A percentile compares a stretch with the other conserved stretches of the same genome.
Evolutionary conservation across 1,140 invertebrate species (phyloP).

Genomic region (Drosophila arawakana): DNA sequence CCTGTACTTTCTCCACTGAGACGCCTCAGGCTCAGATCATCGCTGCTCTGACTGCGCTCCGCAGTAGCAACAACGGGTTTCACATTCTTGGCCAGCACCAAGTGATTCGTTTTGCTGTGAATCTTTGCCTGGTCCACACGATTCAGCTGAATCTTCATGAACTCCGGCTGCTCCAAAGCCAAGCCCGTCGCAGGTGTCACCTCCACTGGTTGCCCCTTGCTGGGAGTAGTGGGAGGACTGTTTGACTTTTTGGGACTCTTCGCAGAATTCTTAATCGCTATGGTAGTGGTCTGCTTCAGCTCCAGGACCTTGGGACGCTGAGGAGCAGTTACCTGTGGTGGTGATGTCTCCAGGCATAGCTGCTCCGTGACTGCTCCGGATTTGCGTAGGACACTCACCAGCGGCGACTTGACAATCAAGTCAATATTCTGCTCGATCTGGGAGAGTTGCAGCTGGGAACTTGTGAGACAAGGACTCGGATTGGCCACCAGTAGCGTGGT

Average conservation of each 20-base stretch:
- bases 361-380: constrained; percentile 48
- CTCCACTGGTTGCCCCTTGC: constrained; percentile 51
- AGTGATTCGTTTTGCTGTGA: constrained; percentile 85
- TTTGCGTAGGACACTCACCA: constrained; percentile 75
- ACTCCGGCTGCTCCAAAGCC: constrained; percentile 86
- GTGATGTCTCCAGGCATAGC: constrained; percentile 25
- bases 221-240: constrained; percentile 48
- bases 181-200: background rate
- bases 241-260: constrained; percentile 57
- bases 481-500: constrained; percentile 48
- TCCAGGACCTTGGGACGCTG: constrained; percentile 65
- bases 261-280: constrained; percentile 33
- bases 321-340: constrained; percentile 3
- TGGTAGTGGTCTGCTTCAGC: constrained; percentile 37
- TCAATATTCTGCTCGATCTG: constrained; percentile 82
- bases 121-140: constrained; percentile 86
- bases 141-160: constrained; percentile 89
- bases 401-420: constrained; percentile 77
- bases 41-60: constrained; percentile 67
- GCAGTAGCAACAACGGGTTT: constrained; percentile 61
- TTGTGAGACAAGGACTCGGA: constrained; percentile 34
- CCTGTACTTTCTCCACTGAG: constrained; percentile 85
- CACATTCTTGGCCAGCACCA: constrained; percentile 86
- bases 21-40: constrained; percentile 80
- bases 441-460: constrained; percentile 43